phyloP scores from a whole-genome alignment of 2,113 vertebrate genomes.

The Oceanites oceanicus region DNA sequence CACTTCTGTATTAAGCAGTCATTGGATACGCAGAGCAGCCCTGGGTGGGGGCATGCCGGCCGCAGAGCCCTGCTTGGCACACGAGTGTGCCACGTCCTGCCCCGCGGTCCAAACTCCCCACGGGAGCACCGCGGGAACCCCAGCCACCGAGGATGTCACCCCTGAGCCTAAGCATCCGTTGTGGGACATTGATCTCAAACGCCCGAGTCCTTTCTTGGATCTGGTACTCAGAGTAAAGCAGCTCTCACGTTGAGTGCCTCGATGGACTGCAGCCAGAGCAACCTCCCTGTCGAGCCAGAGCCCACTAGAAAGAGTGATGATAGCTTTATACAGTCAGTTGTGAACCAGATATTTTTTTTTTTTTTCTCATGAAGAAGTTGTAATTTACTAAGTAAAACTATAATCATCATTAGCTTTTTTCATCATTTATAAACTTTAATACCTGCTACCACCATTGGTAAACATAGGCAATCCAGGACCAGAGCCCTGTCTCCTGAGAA shows the following conservation, averaged over 20 bases:
- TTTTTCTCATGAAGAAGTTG: neutral
- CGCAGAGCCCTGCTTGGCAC: neutral
- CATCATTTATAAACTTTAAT: neutral
- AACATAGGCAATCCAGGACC: neutral
- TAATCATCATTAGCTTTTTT: neutral
- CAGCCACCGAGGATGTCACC: neutral
- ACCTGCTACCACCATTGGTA: neutral
- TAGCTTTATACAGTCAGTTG: neutral
- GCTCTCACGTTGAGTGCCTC: neutral
- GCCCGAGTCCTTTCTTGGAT: neutral
- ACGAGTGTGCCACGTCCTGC: neutral
- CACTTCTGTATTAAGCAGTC: neutral
- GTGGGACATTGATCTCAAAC: neutral
- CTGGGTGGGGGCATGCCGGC: neutral
- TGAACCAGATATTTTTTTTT: neutral
- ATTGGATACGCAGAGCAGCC: neutral
- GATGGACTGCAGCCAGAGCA: neutral
- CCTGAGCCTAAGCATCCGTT: accelerated
- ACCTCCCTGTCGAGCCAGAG: neutral
- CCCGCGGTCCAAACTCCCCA: accelerated
- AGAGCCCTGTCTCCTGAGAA: neutral
- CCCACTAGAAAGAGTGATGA: too few species aligned
- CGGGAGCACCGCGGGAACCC: neutral
- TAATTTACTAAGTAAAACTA: neutral
- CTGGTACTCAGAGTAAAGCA: neutral